Evolutionary conservation across 2,888 invertebrate genomes (phyloP).

Genomic region (Automeris io): DNA sequence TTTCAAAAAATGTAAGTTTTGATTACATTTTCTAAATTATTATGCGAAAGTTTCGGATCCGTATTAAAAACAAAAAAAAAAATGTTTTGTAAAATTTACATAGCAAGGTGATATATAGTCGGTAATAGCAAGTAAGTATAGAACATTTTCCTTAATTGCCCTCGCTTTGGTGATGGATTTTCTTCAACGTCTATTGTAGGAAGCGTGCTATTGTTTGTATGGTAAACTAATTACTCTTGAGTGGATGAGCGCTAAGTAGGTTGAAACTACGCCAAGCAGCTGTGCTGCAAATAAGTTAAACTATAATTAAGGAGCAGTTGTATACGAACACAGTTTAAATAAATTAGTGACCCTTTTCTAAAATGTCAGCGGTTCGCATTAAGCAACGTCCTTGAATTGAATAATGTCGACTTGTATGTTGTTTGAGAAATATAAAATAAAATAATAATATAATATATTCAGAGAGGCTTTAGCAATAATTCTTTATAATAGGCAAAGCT

Average conservation of each 20-base stretch:
- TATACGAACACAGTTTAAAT: conserved; percentile 60
- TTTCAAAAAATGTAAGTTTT: too few species aligned
- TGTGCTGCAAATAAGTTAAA: conserved; percentile 64
- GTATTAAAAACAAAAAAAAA: too few species aligned
- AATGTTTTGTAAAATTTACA: too few species aligned
- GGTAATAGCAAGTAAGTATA: too few species aligned
- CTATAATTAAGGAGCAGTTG: conserved; percentile 63
- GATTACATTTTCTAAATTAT: too few species aligned
- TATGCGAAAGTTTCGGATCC: too few species aligned
- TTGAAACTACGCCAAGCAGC: conserved; percentile 28
- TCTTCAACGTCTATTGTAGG: background rate
- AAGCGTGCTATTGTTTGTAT: conserved; percentile 2
- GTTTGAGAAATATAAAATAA: conserved; percentile 2
- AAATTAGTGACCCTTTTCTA: conserved; percentile 72
- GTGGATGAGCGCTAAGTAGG: background rate
- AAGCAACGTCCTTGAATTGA: conserved; percentile 55
- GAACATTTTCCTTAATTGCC: too few species aligned
- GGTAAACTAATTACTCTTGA: conserved; percentile 1
- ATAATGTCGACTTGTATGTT: conserved; percentile 26
- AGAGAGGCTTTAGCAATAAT: too few species aligned
- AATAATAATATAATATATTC: too few species aligned
- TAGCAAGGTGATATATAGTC: too few species aligned
- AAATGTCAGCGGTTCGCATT: conserved; percentile 65
- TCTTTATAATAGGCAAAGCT: too few species aligned
- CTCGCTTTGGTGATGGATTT: background rate